These are phyloP conservation scores for Drosophila ochracea DNA, from an alignment of 2,888 invertebrate species.

Conservation along the genomic window DNA sequence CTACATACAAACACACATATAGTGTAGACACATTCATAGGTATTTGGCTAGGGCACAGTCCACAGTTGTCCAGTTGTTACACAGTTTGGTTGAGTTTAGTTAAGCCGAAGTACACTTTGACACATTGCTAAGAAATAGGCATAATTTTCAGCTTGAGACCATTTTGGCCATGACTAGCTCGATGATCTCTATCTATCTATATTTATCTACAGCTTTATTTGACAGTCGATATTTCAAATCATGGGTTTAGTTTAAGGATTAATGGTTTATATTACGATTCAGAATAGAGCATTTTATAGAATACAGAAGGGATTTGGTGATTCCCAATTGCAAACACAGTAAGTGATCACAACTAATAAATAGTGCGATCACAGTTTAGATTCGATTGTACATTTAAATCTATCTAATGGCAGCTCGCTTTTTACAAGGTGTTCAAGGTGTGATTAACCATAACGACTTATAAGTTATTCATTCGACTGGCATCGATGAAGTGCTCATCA, in stretches of 20 bases:
- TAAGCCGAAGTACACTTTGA: background rate
- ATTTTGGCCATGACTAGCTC: background rate
- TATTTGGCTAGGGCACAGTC: constrained; percentile 1
- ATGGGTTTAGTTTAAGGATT: background rate
- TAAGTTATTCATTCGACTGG: background rate
- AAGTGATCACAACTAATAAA: background rate
- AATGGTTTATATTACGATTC: background rate
- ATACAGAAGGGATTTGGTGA: background rate
- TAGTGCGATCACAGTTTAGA: background rate
- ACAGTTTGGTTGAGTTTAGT: background rate
- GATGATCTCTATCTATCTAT: background rate
- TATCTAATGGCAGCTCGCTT: background rate
- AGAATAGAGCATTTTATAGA: background rate
- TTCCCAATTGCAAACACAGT: background rate
- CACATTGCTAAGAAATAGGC: background rate
- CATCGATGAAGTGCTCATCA: background rate
- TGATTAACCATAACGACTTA: background rate
- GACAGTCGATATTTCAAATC: background rate
- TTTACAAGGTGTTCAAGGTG: background rate
- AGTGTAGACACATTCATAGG: background rate
- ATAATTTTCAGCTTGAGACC: background rate
- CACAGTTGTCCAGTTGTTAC: background rate
- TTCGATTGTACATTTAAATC: background rate
- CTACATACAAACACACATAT: background rate
- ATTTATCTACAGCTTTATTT: background rate